Base-by-base conservation (phyloP, 37 sponge, comb jelly and placozoan genomes). In the Beroe forskalii region DNA sequence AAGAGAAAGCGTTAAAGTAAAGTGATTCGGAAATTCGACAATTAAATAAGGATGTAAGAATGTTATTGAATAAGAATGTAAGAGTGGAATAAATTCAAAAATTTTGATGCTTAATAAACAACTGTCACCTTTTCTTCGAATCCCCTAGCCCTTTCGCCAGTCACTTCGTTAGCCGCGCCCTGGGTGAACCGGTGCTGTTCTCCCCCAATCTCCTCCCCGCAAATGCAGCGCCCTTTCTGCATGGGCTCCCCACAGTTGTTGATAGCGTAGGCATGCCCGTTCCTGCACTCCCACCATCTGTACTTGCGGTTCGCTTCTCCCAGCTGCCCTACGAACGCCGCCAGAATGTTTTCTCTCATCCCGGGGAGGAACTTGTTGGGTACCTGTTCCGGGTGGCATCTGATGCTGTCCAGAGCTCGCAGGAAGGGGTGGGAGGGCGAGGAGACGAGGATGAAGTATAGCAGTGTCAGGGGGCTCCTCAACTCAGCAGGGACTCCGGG, bases 251-350 rank as follows among this genome's bases (percentile, higher is more conserved):
- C 66, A 20, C 66, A 63, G 9, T 63, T 63, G 66, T 63, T 63
- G 66, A 63, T 63, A 3, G 66, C 66, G 66, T 63, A 63, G 23
- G 66, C 66, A 30, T 63, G 66, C 3, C 66, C 66, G 66, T 63
- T 63, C 20, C 23, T 63, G n/a, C 66, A 63, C 4, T 30, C 2
- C 3, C 25, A 63, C 66, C 66, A 63, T 20, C 25, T 63, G 28
- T 30, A 63, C n/a, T 63, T 63, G 9, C 25, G 14, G 66, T 6
- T 23, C 66, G 4, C 25, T 63, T 63, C 66, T 3, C 23, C 66
- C 4, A 63, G 66, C 3, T 63, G 20, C 28, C 66, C 66, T 4
- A 63, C 25, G 25, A 63, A 63, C 23, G 20, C 66, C 20, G 66
- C 9, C 3, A 63, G 66, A 19, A 8, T 63, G n/a, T 63, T 63